Base-by-base conservation (phyloP, 2,888 invertebrate species). In the Odontocolon sp. region DNA sequence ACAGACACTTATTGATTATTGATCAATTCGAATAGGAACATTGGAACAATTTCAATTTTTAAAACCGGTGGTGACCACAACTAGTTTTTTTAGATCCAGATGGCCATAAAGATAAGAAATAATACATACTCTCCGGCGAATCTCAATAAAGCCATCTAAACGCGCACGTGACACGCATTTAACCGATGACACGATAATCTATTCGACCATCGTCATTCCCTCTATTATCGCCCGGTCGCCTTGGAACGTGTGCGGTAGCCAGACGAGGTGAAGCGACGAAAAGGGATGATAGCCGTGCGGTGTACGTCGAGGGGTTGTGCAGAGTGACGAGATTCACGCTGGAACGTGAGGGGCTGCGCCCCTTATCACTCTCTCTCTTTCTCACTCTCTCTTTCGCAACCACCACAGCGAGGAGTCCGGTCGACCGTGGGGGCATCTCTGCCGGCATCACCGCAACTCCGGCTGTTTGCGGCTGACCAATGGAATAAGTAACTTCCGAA, bases 401-500 rank as follows among this genome's bases (percentile, higher is more conserved):
- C 47, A 33, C 11, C 45, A 31, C 47, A 11, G 28, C 47, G 8
- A 8, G 33, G 18, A 47, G 47, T 28, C 28, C 23, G 33, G 33
- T 52, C 38, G 40, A 64, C 31, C 42, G 31, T 23, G 14, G n/a
- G 45, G 36, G 21, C 45, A 76, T 57, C 61, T 54, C 31, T 45
- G 54, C 59, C 45, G 23, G 59, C 52, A 56, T 14, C 33, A 45
- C 70, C 59, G 23, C 69, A 69, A 33, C 11, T 21, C 40, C 64
- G 31, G 52, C 45, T 76, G 69, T 69, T 75, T 69, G 75, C 38
- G 66, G 75, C 59, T 70, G 75, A 75, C 75, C 75, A 69, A 18
- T 69, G 57, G 59, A 75, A 70, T 68, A 66, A 70, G 66, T 70
- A 54, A 75, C 70, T 75, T 75, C 59, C 70, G 75, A 28, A 75